Base-by-base conservation (phyloP, 2,888 invertebrate genomes). In the Nomada goodeniana region DNA sequence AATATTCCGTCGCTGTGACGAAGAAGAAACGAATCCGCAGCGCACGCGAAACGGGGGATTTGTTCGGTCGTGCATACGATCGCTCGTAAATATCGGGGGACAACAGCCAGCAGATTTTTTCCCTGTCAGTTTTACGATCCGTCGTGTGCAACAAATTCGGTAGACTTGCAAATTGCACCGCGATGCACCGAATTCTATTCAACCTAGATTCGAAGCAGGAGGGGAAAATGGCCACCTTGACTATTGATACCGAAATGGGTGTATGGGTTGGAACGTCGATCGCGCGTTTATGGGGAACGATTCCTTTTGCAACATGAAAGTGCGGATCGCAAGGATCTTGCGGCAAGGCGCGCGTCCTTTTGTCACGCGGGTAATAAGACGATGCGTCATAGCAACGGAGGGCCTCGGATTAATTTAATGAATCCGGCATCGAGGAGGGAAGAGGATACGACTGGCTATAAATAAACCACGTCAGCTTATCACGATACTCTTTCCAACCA, bases 371-470 rank as follows among this genome's bases (percentile, higher is more conserved):
- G 60, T 76, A 72, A 72, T 72, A 75, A 36, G 70, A 59, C 68
- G 72, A 83, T 83, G 81, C 76, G 77, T 80, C 85, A 79, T 81
- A 84, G 36, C 55, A 76, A 42, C 52, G 67, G 29, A 75, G 76
- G 65, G 70, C 20, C 23, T 53, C 50, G 80, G 89, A 88, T 88
- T 89, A 89, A 89, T 90, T 90, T 90, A 89, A 89, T 83, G 88
- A 88, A 86, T 81, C 84, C 68, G 53, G 75, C 64, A 76, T 80
- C 80, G 59, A 74, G 61, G 70, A 75, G 76, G 82, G 82, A 83
- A 81, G 76, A 84, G 82, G 80, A 89, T 89, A 89, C 76, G 84
- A 78, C 82, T 74, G 80, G 89, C 89, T 84, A 89, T 89, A 90
- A 89, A 89, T 89, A 89, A 85, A 76, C 74, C 74, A 59, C 61